Evolutionary conservation across 2,888 invertebrate species (phyloP).

Genomic region (Arenicola marina): DNA sequence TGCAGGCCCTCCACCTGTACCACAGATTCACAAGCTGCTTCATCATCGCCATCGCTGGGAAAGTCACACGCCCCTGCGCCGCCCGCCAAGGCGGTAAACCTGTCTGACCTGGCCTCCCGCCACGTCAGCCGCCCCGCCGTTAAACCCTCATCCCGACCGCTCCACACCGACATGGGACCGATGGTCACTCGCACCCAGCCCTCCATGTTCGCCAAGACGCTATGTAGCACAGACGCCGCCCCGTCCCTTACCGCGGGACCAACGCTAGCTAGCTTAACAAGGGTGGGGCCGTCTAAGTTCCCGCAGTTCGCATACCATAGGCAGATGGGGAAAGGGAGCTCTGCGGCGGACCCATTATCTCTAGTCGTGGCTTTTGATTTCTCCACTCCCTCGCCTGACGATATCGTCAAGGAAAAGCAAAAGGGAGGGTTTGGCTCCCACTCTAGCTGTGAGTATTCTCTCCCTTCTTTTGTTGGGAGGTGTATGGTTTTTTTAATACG

Average conservation of each 20-base stretch:
- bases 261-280: too few species aligned
- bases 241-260: background rate
- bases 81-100: background rate
- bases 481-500: too few species aligned
- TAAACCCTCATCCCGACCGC: background rate
- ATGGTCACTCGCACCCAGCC: background rate
- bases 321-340: background rate
- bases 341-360: background rate
- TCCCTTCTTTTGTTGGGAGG: too few species aligned
- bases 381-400: slow-evolving; percentile 69
- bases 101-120: slow-evolving; percentile 7
- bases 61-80: too few species aligned
- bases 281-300: too few species aligned
- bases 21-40: too few species aligned
- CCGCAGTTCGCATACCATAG: background rate
- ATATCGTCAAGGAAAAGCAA: slow-evolving; percentile 61
- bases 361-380: slow-evolving; percentile 65
- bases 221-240: background rate
- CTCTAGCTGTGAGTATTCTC: too few species aligned
- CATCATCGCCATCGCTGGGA: too few species aligned
- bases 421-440: slow-evolving; percentile 41
- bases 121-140: slow-evolving; percentile 11
- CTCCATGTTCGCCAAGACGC: background rate
- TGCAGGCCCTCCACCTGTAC: too few species aligned
- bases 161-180: background rate